A percentile compares a stretch with the other conserved stretches of the same genome.
phyloP scores from a whole-genome alignment of 2,797 vertebrate species.

The Anniella stebbinsi region DNA sequence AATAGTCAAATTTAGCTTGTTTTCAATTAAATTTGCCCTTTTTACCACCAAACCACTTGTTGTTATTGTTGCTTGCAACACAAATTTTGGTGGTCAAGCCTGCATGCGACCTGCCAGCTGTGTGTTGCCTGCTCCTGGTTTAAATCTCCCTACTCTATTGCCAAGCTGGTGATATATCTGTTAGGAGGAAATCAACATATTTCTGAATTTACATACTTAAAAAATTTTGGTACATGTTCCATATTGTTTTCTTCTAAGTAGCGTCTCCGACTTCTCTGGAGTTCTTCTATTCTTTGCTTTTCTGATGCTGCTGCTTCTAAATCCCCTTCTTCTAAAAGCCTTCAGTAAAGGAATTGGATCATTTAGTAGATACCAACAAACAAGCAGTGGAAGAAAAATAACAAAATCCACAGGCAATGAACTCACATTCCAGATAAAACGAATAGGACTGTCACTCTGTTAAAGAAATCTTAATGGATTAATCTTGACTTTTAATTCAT shows the following conservation, averaged over 20 bases:
- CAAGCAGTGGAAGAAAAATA: neutral
- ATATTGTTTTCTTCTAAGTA: slow-evolving; percentile 94
- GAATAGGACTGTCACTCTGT: neutral
- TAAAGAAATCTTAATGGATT: neutral
- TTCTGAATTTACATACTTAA: slow-evolving; percentile 87
- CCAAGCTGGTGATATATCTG: neutral
- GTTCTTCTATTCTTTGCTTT: slow-evolving; percentile 96
- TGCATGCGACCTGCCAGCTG: no score
- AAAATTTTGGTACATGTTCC: slow-evolving; percentile 93
- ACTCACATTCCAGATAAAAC: neutral
- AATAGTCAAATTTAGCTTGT: no score
- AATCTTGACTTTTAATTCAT: neutral
- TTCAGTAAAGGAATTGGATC: slow-evolving; percentile 72
- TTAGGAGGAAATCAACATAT: neutral
- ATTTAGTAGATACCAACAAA: slow-evolving; percentile 41
- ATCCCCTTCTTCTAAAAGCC: slow-evolving; percentile 94
- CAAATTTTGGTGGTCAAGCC: no score
- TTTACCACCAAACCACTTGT: no score
- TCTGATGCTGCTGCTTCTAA: slow-evolving; percentile 91
- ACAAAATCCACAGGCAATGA: neutral
- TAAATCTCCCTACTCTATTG: neutral
- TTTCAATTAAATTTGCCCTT: no score
- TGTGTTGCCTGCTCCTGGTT: neutral
- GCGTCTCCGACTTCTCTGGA: slow-evolving; percentile 91
- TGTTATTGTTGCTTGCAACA: no score